Percentiles rank a stretch among this genome's conserved stretches.
Conservation (phyloP, 2,797 vertebrate genomes). For the Eremophila alpestris region DNA sequence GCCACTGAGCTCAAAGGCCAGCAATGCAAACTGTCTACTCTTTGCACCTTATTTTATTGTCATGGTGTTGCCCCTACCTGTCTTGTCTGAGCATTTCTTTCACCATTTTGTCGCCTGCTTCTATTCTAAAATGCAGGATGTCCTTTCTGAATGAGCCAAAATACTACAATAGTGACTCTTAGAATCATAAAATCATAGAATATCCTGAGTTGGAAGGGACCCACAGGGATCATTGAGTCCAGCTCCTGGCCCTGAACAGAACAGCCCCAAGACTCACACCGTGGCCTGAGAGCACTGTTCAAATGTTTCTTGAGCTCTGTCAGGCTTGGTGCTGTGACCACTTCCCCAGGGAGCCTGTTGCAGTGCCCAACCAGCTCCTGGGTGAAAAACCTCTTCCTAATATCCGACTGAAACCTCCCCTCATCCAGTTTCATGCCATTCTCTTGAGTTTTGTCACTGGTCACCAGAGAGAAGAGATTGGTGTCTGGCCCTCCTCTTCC, state of each 20-base stretch:
- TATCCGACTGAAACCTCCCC: background rate
- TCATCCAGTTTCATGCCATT: background rate
- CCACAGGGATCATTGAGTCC: background rate
- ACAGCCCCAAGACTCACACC: background rate
- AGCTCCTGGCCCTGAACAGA: background rate
- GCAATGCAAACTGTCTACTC: background rate
- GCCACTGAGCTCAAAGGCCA: background rate
- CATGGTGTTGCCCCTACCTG: background rate
- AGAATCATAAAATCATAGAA: background rate
- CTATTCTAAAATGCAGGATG: background rate
- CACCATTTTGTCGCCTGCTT: background rate
- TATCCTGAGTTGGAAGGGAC: background rate
- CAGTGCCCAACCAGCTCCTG: rapidly evolving
- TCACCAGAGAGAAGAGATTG: background rate
- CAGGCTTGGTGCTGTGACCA: background rate
- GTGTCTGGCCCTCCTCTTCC: background rate
- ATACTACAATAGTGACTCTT: background rate
- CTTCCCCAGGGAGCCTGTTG: background rate
- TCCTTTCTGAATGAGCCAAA: background rate
- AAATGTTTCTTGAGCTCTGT: background rate
- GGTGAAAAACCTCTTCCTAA: background rate
- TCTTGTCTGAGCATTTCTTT: background rate
- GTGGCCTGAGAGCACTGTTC: background rate
- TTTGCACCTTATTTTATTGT: background rate
- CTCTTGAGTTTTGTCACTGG: background rate